Conservation (phyloP, 2,888 invertebrate genomes). For the Plemyria rubiginata region DNA sequence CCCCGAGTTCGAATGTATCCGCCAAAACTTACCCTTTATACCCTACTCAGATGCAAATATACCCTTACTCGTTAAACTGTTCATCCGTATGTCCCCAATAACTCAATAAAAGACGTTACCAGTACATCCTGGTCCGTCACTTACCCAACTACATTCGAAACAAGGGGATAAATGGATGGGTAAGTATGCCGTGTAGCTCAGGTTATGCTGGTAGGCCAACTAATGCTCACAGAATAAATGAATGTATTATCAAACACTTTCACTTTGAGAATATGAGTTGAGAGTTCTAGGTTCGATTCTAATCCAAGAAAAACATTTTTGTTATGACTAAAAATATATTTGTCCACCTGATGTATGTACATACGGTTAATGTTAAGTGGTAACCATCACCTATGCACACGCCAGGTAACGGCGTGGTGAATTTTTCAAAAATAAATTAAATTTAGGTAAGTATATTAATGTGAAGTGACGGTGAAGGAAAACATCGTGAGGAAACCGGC, state of each 20-base stretch:
- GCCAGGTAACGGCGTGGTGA: too few relatives aligned
- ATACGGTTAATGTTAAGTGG: too few relatives aligned
- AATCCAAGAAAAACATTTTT: too few relatives aligned
- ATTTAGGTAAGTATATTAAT: too few relatives aligned
- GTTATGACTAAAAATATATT: too few relatives aligned
- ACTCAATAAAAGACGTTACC: constrained; percentile 23
- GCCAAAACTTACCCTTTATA: not conserved
- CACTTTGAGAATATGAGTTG: not conserved
- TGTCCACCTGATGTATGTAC: too few relatives aligned
- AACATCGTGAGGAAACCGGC: too few relatives aligned
- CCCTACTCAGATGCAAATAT: constrained; percentile 13
- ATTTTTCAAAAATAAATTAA: too few relatives aligned
- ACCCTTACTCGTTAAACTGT: constrained; percentile 6
- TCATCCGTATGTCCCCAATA: constrained; percentile 20
- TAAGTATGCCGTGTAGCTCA: constrained; percentile 17
- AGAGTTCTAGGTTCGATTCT: too few relatives aligned
- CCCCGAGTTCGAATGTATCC: not conserved
- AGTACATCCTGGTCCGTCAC: constrained; percentile 17
- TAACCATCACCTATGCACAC: too few relatives aligned
- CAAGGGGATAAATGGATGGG: constrained; percentile 1
- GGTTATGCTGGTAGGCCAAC: constrained; percentile 21
- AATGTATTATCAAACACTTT: not conserved
- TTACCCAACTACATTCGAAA: constrained; percentile 9
- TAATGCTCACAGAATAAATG: constrained; percentile 4
- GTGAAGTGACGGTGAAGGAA: too few relatives aligned